These are phyloP conservation scores for Actinia tenebrosa DNA, from an alignment of 64 coral and sea anemone genomes.

Conservation along the genomic window DNA sequence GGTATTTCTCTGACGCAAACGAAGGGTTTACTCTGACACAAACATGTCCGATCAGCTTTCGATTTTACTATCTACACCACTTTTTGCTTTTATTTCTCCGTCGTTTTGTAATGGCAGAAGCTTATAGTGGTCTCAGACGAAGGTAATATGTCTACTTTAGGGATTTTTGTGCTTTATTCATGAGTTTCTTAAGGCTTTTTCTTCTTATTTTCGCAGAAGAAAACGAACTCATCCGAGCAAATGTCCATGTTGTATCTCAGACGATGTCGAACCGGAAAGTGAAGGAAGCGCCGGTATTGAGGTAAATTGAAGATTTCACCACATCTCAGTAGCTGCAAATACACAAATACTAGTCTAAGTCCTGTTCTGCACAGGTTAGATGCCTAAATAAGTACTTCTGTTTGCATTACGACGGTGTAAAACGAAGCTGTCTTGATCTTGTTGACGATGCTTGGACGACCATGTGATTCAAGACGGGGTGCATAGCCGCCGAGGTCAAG, in stretches of 20 bases:
- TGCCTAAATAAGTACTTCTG: neutral
- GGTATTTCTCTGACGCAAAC: slow-evolving; percentile 70
- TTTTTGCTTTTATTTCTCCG: neutral
- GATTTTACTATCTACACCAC: slow-evolving; percentile 37
- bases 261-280: slow-evolving; percentile 56
- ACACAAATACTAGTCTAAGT: neutral
- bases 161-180: neutral
- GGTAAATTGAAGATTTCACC: slow-evolving; percentile 29
- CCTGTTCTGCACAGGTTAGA: neutral
- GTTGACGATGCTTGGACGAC: slow-evolving; percentile 23
- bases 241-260: slow-evolving; percentile 66
- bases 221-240: slow-evolving; percentile 70
- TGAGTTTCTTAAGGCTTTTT: slow-evolving; percentile 6
- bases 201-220: slow-evolving; percentile 48
- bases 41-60: slow-evolving; percentile 66
- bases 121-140: slow-evolving; percentile 51
- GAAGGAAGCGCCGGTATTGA: slow-evolving; percentile 41
- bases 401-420: slow-evolving; percentile 18
- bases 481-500: neutral
- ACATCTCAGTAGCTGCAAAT: neutral
- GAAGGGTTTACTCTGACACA: slow-evolving; percentile 84
- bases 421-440: neutral
- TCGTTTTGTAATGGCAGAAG: slow-evolving; percentile 22
- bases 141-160: slow-evolving; percentile 14
- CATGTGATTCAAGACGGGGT: slow-evolving; percentile 38